Percentiles rank a stretch among this genome's conserved stretches.
phyloP scores from a whole-genome alignment of 1,140 invertebrate species.

The Chrysoperla carnea region DNA sequence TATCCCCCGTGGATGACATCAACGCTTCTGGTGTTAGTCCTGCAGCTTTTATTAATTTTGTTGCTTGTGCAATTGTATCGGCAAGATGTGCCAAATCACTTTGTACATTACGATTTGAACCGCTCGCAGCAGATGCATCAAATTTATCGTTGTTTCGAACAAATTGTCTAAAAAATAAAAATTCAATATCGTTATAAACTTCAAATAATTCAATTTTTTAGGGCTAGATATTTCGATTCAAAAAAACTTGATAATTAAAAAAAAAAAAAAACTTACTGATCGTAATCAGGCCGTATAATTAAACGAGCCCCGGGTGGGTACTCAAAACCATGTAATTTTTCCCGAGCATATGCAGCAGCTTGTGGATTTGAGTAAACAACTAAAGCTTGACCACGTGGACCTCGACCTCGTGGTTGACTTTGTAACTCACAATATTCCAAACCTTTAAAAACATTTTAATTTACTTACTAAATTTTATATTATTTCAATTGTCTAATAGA shows the following conservation, averaged over 20 bases:
- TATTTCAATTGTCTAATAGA: too few relatives aligned
- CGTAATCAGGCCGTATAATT: slow-evolving; percentile 50
- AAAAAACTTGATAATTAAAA: too few relatives aligned
- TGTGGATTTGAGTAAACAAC: slow-evolving; percentile 59
- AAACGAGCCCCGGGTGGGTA: slow-evolving; percentile 69
- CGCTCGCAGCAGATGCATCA: too few relatives aligned
- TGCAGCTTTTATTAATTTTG: slow-evolving; percentile 45
- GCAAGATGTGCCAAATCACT: slow-evolving; percentile 40
- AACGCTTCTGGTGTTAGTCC: slow-evolving; percentile 26
- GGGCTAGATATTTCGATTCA: too few relatives aligned
- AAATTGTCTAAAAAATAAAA: too few relatives aligned
- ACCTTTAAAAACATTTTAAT: slow-evolving; percentile 15
- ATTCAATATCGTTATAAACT: too few relatives aligned
- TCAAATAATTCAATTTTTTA: too few relatives aligned
- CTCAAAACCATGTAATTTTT: slow-evolving; percentile 74
- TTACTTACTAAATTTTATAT: too few relatives aligned
- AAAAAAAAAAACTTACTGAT: slow-evolving; percentile 12
- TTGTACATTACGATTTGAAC: slow-evolving; percentile 2
- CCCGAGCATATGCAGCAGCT: slow-evolving; percentile 59
- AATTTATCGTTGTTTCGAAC: too few relatives aligned
- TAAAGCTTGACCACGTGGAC: slow-evolving; percentile 30
- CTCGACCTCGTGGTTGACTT: slow-evolving; percentile 30
- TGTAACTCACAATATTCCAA: slow-evolving; percentile 56
- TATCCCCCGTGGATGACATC: neutral
- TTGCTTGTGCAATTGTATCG: slow-evolving; percentile 51